Evolutionary conservation across 2,113 vertebrate genomes (phyloP).

Genomic region (Mola mola): DNA sequence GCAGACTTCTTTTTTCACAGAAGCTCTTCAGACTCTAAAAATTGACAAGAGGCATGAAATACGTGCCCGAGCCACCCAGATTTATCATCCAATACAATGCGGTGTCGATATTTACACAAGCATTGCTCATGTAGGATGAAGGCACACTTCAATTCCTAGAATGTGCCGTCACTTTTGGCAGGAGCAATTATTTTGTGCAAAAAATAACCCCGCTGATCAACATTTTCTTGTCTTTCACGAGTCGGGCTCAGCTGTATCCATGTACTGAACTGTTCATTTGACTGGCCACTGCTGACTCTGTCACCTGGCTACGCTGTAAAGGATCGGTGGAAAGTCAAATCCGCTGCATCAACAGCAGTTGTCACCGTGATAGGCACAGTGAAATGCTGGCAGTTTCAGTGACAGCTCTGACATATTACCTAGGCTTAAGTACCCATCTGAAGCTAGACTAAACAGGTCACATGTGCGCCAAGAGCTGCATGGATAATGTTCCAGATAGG

Average conservation of each 20-base stretch:
- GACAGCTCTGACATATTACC: conserved; percentile 62
- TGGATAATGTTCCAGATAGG: conserved; percentile 57
- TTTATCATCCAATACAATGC: conserved; percentile 15
- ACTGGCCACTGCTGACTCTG: conserved; percentile 5
- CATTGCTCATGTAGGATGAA: conserved; percentile 7
- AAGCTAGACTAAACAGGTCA: conserved; percentile 51
- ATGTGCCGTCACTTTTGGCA: conserved; percentile 8
- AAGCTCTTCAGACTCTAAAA: conserved; percentile 32
- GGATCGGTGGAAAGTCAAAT: conserved; percentile 2
- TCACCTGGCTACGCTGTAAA: neutral
- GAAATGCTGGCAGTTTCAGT: conserved; percentile 17
- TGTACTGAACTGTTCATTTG: conserved; percentile 10
- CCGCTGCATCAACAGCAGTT: conserved; percentile 2
- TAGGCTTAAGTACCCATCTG: conserved; percentile 57
- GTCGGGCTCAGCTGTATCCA: conserved; percentile 2
- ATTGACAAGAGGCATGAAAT: conserved; percentile 25
- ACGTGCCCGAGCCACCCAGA: neutral
- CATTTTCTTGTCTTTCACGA: neutral
- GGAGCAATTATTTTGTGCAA: neutral
- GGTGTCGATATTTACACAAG: conserved; percentile 3
- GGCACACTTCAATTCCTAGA: conserved; percentile 1
- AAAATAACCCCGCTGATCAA: neutral
- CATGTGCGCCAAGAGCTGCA: conserved; percentile 45
- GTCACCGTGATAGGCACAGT: conserved; percentile 3
- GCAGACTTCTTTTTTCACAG: conserved; percentile 31